phyloP scores from a whole-genome alignment of 2,888 invertebrate species.

The Hypsopygia costalis region DNA sequence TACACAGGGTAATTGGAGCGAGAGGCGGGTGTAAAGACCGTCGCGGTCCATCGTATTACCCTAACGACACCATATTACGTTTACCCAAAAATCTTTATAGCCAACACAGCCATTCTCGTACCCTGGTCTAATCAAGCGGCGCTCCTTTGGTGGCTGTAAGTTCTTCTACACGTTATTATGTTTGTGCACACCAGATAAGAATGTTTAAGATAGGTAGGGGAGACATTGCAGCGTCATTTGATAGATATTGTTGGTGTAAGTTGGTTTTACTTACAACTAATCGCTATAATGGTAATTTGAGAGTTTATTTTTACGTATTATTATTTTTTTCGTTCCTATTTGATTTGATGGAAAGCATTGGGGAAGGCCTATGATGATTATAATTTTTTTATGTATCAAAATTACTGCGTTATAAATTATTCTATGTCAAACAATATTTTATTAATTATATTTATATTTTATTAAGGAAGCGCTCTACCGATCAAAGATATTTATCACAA shows the following conservation, averaged over 20 bases:
- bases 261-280: too few relatives aligned
- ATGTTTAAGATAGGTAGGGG: background rate
- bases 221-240: background rate
- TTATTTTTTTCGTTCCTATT: too few relatives aligned
- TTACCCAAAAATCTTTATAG: slow-evolving; percentile 34
- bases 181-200: slow-evolving; percentile 25
- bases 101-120: slow-evolving; percentile 25
- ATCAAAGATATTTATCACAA: too few relatives aligned
- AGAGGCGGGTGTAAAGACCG: slow-evolving; percentile 18
- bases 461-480: too few relatives aligned
- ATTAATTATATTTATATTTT: too few relatives aligned
- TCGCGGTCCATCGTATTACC: slow-evolving; percentile 65
- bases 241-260: background rate
- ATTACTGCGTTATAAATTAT: too few relatives aligned
- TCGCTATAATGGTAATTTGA: too few relatives aligned
- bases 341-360: too few relatives aligned
- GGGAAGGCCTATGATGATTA: too few relatives aligned
- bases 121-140: slow-evolving; percentile 38
- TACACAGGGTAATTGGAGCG: slow-evolving; percentile 17
- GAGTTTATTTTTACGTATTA: too few relatives aligned
- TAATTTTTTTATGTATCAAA: too few relatives aligned
- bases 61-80: slow-evolving; percentile 71
- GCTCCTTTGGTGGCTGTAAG: slow-evolving; percentile 27
- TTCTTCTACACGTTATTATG: slow-evolving; percentile 28
- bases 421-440: too few relatives aligned